A percentile compares a stretch with the other conserved stretches of the same genome.
These are phyloP conservation scores for Echeneis naucrates DNA, from an alignment of 2,797 vertebrate genomes.

Conservation along the genomic window DNA sequence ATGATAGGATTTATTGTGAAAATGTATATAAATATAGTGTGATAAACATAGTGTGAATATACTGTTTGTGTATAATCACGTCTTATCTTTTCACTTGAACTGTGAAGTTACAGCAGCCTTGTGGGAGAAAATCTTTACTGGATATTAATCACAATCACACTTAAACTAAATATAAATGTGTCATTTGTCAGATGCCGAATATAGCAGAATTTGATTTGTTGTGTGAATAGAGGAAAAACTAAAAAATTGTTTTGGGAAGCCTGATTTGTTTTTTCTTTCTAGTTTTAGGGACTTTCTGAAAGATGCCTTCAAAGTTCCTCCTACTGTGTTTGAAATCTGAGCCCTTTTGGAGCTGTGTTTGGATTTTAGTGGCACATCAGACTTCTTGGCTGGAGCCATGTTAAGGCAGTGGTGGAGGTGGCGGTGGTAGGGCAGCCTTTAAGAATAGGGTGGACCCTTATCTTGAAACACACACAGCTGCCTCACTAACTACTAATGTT, in stretches of 20 bases:
- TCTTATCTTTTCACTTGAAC: conserved; percentile 6
- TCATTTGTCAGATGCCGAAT: conserved; percentile 28
- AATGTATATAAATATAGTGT: not conserved
- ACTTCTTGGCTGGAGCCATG: conserved; percentile 54
- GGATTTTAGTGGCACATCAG: conserved; percentile 46
- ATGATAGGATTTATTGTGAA: conserved; percentile 19
- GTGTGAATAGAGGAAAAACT: conserved; percentile 17
- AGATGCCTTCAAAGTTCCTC: conserved; percentile 46
- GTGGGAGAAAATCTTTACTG: conserved; percentile 6
- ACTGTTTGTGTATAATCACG: not conserved
- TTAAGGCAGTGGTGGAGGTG: conserved; percentile 32
- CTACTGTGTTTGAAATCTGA: conserved; percentile 70
- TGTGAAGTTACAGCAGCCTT: conserved; percentile 15
- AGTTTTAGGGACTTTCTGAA: conserved; percentile 29
- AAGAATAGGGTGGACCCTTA: conserved; percentile 55
- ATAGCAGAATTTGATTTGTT: conserved; percentile 6
- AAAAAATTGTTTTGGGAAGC: not conserved
- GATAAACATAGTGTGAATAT: conserved; percentile 17
- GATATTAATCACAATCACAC: not conserved
- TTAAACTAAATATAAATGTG: conserved; percentile 22
- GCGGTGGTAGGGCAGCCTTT: conserved; percentile 14
- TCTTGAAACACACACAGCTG: conserved; percentile 52
- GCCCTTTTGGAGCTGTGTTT: conserved; percentile 57
- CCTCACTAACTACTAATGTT: conserved; percentile 56
- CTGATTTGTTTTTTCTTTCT: conserved; percentile 33